Percentiles rank a stretch among this genome's conserved stretches.
Evolutionary conservation across 2,888 invertebrate genomes (phyloP).

Genomic region (Blera fallax): DNA sequence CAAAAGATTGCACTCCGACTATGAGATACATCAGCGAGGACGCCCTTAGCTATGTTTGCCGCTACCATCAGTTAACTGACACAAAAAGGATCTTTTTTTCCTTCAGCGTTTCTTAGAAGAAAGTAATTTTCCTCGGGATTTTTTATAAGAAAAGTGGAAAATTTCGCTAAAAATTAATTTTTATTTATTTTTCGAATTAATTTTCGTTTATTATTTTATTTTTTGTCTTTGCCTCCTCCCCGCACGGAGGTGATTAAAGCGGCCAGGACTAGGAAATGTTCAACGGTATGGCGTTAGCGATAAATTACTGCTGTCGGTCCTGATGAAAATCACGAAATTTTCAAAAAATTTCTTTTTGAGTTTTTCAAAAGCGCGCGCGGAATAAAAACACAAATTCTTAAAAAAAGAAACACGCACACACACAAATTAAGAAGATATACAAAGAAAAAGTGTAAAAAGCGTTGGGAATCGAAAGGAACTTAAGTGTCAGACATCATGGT

Average conservation of each 20-base stretch:
- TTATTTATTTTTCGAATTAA: constrained; percentile 55
- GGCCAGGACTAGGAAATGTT: not conserved
- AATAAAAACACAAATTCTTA: not conserved
- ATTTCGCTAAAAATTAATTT: constrained; percentile 30
- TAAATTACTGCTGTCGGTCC: not conserved
- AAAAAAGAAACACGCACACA: not conserved
- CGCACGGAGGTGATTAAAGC: not conserved
- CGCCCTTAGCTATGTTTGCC: constrained; percentile 34
- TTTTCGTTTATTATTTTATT: constrained; percentile 22
- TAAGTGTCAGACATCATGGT: not conserved
- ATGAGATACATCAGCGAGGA: constrained; percentile 48
- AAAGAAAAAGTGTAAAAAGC: not conserved
- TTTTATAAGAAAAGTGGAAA: constrained; percentile 11
- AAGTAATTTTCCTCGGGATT: constrained; percentile 21
- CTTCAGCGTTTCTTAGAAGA: constrained; percentile 18
- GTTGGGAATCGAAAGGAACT: not conserved
- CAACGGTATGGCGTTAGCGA: constrained; percentile 32
- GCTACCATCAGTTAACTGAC: constrained; percentile 40
- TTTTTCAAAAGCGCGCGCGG: not conserved
- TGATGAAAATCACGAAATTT: constrained; percentile 22
- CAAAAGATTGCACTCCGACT: constrained; percentile 39
- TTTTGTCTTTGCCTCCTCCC: not conserved
- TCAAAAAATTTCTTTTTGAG: not conserved
- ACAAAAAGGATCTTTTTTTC: constrained; percentile 42
- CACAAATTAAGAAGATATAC: not conserved